Evolutionary conservation across 2,113 vertebrate genomes (phyloP).

Genomic region (Muntiacus reevesi): DNA sequence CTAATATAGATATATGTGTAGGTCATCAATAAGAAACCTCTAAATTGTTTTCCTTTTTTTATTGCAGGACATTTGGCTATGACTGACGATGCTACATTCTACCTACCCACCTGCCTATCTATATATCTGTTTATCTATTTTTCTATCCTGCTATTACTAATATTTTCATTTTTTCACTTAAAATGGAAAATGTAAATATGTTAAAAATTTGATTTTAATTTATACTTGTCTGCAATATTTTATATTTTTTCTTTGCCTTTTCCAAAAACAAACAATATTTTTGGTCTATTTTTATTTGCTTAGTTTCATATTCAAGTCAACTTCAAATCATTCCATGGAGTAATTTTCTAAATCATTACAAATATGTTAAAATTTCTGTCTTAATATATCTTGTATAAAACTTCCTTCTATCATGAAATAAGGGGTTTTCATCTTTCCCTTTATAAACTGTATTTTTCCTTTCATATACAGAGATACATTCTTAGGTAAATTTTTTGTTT

Average conservation of each 20-base stretch:
- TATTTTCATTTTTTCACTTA: neutral
- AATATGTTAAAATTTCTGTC: neutral
- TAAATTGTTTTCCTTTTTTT: neutral
- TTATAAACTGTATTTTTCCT: neutral
- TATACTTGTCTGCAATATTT: neutral
- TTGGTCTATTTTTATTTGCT: neutral
- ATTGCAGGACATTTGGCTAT: neutral
- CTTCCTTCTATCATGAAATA: neutral
- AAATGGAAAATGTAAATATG: neutral
- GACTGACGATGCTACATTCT: neutral
- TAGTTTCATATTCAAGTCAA: neutral
- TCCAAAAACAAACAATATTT: neutral
- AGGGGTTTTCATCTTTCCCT: neutral
- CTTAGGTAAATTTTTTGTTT: neutral
- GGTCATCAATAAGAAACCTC: neutral
- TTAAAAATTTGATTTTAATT: neutral
- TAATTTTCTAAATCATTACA: constrained; percentile 11
- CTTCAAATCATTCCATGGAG: neutral
- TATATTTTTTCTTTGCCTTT: neutral
- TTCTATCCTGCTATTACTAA: neutral
- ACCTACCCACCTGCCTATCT: neutral
- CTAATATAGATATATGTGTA: neutral
- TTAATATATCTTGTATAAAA: neutral
- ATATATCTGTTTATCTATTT: neutral
- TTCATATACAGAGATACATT: neutral